Evolutionary conservation across 2,113 vertebrate genomes (phyloP), one percentile per base, ranked within the genome.

Genomic region (Kobus ellipsiprymnus): DNA sequence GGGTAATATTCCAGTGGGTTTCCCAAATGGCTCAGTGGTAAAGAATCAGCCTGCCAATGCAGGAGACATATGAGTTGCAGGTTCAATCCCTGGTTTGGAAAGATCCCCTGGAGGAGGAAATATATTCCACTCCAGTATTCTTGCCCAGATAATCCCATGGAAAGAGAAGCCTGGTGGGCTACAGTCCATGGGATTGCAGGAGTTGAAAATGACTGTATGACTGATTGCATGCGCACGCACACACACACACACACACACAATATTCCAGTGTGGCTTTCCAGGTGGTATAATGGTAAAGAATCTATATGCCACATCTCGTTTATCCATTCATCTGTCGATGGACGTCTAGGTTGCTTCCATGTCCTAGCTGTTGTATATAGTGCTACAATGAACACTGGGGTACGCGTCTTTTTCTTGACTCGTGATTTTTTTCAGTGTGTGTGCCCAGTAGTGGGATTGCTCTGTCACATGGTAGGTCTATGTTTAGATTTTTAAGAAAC

Each of bases 221-320:
- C 40, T 74, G 36, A 77, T 23, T 4, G 3, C 0, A 14, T 2
- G 6, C 1, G 1, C 4, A 9, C 1, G 3, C 2, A 64, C 17
- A 21, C 8, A 11, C 19, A 36, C 67, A 40, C 19, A 40, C 17
- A 40, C n/a, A 36, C 33, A 19, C 33, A 71, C 17, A 40, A 12
- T 71, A 40, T 74, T 40, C 5, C 36, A 74, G 19, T 40, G 67
- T 77, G 36, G 71, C 36, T 44, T 77, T 25, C 11, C 71, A 77
- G 71, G 36, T 40, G 36, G 36, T 74, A 7, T 40, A 14, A 23
- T 27, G 71, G 71, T 44, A 77, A 27, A 77, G 71, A 74, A 14
- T 44, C 36, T 40, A 44, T 7, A 40, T 77, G 44, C 23, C 23
- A 40, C 36, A 44, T 25, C 21, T 27, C 27, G 21, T 27, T 77